A percentile compares a stretch with the other conserved stretches of the same genome.
Evolutionary conservation across 30 jellyfish, hydroid and myxozoan genomes (phyloP).

Genomic region (Chironex yamaguchii): DNA sequence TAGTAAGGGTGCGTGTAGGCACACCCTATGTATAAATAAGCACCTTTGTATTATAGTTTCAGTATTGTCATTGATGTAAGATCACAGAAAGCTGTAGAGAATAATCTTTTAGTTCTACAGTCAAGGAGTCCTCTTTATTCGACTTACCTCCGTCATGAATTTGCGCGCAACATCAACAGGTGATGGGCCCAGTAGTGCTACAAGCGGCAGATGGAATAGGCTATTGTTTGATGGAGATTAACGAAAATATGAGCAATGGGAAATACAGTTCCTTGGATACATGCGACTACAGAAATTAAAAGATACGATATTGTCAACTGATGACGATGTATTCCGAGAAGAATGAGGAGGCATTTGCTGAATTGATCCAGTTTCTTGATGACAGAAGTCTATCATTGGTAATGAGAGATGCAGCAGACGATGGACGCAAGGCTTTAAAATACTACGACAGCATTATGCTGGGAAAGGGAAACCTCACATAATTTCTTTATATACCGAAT

Average conservation of each 20-base stretch:
- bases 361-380: slow-evolving; percentile 47
- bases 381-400: slow-evolving; percentile 50
- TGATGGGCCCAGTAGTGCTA: slow-evolving; percentile 64
- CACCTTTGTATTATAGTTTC: no score
- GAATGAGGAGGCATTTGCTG: slow-evolving; percentile 35
- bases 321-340: slow-evolving; percentile 13
- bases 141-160: no score
- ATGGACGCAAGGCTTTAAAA: slow-evolving; percentile 48
- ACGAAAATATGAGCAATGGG: slow-evolving; percentile 57
- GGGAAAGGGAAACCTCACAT: slow-evolving; percentile 48
- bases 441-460: slow-evolving; percentile 32
- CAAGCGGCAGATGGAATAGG: no score
- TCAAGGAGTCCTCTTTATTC: no score
- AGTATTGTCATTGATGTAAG: no score
- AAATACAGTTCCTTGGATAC: slow-evolving; percentile 5
- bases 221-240: slow-evolving; percentile 51
- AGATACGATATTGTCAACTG: no score
- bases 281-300: background rate
- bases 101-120: no score
- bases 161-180: no score
- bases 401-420: slow-evolving; percentile 59
- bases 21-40: no score
- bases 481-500: slow-evolving; percentile 40
- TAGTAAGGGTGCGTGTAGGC: no score
- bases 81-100: no score